Conservation (phyloP, 2,888 invertebrate genomes). For the Hemaris fuciformis region DNA sequence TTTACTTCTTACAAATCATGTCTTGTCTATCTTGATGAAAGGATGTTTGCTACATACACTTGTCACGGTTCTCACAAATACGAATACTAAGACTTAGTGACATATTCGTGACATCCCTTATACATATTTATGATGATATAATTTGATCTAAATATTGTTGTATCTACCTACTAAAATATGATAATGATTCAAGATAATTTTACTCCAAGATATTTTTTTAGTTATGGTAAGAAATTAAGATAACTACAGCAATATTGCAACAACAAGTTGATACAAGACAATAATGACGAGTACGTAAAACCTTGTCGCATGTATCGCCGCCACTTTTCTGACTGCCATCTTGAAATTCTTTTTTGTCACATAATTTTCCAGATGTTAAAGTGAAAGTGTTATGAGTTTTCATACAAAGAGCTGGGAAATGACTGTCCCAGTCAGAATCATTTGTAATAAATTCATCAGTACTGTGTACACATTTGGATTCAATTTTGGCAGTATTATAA, state of each 20-base stretch:
- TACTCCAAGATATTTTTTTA: background rate
- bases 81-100: no score
- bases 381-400: conserved; percentile 75
- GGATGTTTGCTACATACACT: no score
- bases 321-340: conserved; percentile 68
- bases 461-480: conserved; percentile 51
- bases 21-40: no score
- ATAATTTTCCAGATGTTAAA: conserved; percentile 60
- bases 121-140: background rate
- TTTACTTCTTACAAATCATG: no score
- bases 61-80: no score
- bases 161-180: background rate
- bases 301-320: conserved; percentile 68
- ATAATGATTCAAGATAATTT: background rate
- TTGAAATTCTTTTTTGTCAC: conserved; percentile 58
- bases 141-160: background rate
- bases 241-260: background rate
- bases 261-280: no score
- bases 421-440: conserved; percentile 72
- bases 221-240: background rate
- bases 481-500: conserved; percentile 42
- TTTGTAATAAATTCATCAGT: conserved; percentile 68
- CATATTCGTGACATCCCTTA: background rate
- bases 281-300: conserved; percentile 31
- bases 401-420: conserved; percentile 68